These are phyloP conservation scores for Synanceia verrucosa DNA, from an alignment of 2,797 vertebrate species.

Conservation along the genomic window DNA sequence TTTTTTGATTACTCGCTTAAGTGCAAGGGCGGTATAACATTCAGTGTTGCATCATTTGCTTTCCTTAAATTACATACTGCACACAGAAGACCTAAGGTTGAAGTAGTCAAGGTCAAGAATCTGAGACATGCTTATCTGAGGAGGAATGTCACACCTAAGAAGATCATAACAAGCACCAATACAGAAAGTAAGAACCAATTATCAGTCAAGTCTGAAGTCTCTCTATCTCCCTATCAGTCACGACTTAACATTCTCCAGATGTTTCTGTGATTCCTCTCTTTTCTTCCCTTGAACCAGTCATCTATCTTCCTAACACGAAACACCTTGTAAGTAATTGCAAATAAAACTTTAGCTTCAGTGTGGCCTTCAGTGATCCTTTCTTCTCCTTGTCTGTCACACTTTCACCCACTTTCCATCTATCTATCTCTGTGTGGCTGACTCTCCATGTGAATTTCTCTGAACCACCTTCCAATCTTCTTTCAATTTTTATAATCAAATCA, in stretches of 20 bases:
- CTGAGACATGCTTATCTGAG: not conserved
- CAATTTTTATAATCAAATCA: conserved; percentile 20
- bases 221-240: not conserved
- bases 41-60: not conserved
- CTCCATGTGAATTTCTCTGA: conserved; percentile 8
- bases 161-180: not conserved
- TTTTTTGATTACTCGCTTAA: not conserved
- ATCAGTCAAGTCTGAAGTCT: not conserved
- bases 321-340: conserved; percentile 48
- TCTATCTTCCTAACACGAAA: conserved; percentile 55
- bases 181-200: not conserved
- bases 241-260: conserved; percentile 34
- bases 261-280: conserved; percentile 1
- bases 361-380: conserved; percentile 17
- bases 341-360: conserved; percentile 54
- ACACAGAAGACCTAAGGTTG: not conserved
- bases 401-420: conserved; percentile 39
- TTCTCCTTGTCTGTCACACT: conserved; percentile 10
- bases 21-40: not conserved
- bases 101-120: not conserved
- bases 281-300: conserved; percentile 27
- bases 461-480: conserved; percentile 19
- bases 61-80: not conserved
- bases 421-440: conserved; percentile 9
- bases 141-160: not conserved